Evolutionary conservation across 2,113 vertebrate genomes (phyloP), one percentile per base, ranked within the genome.

Genomic region (Ochotona curzoniae): DNA sequence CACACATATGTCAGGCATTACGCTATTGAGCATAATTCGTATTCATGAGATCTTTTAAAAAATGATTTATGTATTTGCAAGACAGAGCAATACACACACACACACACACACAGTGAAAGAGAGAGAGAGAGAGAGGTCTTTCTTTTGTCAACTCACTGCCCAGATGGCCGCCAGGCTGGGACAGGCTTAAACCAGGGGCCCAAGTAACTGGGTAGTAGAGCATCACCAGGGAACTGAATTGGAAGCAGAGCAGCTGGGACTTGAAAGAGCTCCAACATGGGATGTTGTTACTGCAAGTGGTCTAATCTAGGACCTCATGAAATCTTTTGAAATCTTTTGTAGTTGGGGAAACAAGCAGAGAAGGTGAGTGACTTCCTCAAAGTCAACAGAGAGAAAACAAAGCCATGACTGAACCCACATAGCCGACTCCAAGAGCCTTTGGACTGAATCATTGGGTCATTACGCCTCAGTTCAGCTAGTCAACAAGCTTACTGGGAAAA

Each of bases 251-350:
- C 54, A 57, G 54, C 12, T 18, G 18, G 54, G 54, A 57, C 54
- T 57, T 57, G 54, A 57, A 57, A 13, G 3, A 15, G 54, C 54
- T 57, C 54, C 18, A 18, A 57, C 14, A 18, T 57, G 54, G 12
- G 54, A 57, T 57, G 54, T 18, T 57, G 54, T 15, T 13, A 18
- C 18, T 13, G 54, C 54, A 57, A 57, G 54, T 57, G 54, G 54
- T 18, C 18, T 57, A 57, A 57, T 12, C 12, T 57, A 18, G 54
- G 14, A 13, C 15, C 23, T 60, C 35, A 69, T 78, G 28, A 67
- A 78, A 73, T n/a, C 25, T 35, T 81, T 89, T 71, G 30, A 93
- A 51, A 76, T n/a, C 7, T 76, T 64, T 78, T 85, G 71, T 57
- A 61, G 47, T n/a, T 20, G 25, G 71, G 32, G n/a, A 82, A 87